Percentiles rank a stretch among this genome's conserved stretches.
phyloP scores from a whole-genome alignment of 2,888 invertebrate species.

The Galerucella calmariensis region DNA sequence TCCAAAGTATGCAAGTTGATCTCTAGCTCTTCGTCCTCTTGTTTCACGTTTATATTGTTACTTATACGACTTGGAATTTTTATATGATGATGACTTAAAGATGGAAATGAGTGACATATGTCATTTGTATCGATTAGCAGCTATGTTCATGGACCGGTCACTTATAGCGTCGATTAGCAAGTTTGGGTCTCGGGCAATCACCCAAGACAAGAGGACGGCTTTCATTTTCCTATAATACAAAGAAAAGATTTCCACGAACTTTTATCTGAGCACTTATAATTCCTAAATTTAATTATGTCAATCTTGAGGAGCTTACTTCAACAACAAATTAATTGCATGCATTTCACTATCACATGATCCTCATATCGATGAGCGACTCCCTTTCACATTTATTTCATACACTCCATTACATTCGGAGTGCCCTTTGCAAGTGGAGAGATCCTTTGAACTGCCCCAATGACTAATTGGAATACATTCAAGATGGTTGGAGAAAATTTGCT shows the following conservation, averaged over 20 bases:
- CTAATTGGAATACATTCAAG: too few relatives aligned
- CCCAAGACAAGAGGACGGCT: too few relatives aligned
- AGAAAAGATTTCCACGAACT: too few relatives aligned
- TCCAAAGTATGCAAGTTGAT: neutral
- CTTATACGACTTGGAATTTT: neutral
- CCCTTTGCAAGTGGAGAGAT: too few relatives aligned
- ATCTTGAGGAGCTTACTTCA: neutral
- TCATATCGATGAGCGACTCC: slow-evolving; percentile 32
- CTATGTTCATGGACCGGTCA: too few relatives aligned
- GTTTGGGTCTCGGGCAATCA: too few relatives aligned
- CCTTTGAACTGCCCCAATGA: too few relatives aligned
- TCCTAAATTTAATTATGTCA: slow-evolving; percentile 19
- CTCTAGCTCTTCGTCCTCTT: neutral
- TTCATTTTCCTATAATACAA: too few relatives aligned
- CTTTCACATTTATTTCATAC: slow-evolving; percentile 22
- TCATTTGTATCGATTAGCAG: too few relatives aligned
- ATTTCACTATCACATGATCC: slow-evolving; percentile 28
- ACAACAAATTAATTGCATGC: slow-evolving; percentile 26
- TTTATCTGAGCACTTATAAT: neutral
- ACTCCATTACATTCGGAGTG: too few relatives aligned
- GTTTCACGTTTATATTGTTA: neutral
- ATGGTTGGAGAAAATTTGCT: too few relatives aligned
- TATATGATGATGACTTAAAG: neutral
- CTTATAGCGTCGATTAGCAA: too few relatives aligned
- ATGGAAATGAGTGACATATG: neutral